Evolutionary conservation across 2,888 invertebrate genomes (phyloP).

Genomic region (Omphaloscelis lunosa): DNA sequence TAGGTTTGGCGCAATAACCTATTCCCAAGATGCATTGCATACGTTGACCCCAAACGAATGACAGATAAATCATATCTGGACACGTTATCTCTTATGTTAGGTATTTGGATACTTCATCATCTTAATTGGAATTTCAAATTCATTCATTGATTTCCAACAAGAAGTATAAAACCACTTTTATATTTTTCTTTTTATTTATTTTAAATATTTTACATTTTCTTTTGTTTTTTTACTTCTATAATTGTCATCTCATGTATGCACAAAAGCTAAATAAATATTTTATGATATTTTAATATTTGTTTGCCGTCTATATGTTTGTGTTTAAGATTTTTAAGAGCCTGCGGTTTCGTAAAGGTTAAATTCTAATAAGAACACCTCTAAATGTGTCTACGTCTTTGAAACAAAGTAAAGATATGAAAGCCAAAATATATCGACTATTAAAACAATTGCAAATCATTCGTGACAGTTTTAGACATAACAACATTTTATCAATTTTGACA

Average conservation of each 20-base stretch:
- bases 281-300: background rate
- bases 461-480: background rate
- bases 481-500: background rate
- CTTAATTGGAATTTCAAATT: background rate
- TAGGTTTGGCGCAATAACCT: constrained; percentile 27
- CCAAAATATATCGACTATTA: background rate
- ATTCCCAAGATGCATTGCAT: constrained; percentile 8
- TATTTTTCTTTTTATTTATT: background rate
- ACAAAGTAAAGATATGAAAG: background rate
- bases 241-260: background rate
- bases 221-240: background rate
- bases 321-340: background rate
- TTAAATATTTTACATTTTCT: background rate
- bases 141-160: background rate
- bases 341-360: background rate
- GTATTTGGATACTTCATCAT: background rate
- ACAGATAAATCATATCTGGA: background rate
- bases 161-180: background rate
- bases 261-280: background rate
- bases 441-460: background rate
- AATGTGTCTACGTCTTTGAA: background rate
- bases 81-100: background rate
- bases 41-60: constrained; percentile 13
- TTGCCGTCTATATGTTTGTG: background rate
- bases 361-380: background rate